Evolutionary conservation across 2,888 invertebrate genomes (phyloP).

Genomic region (Epirrita christyi): DNA sequence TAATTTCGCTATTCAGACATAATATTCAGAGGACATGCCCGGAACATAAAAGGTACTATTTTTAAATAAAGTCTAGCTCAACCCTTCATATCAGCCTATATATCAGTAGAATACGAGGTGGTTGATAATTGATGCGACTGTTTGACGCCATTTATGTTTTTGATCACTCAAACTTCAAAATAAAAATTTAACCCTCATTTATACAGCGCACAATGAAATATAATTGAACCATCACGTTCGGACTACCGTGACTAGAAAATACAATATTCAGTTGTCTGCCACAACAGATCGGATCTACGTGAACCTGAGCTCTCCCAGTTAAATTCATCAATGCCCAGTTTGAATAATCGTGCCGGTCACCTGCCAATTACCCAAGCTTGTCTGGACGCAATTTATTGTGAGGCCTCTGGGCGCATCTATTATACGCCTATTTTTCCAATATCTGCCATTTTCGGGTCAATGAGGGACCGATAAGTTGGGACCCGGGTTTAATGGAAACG

Average conservation of each 20-base stretch:
- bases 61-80: no score
- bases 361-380: constrained; percentile 59
- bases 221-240: background rate
- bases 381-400: constrained; percentile 57
- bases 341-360: constrained; percentile 62
- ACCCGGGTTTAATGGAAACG: constrained; percentile 20
- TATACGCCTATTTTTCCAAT: constrained; percentile 56
- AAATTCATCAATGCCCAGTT: constrained; percentile 61
- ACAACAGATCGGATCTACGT: constrained; percentile 28
- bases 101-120: no score
- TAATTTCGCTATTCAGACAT: no score
- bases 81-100: no score
- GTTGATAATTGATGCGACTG: no score
- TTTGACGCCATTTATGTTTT: no score
- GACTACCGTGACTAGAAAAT: constrained; percentile 12
- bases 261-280: constrained; percentile 26
- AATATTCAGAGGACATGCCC: no score
- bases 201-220: background rate
- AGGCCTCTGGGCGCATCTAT: constrained; percentile 51
- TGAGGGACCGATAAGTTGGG: constrained; percentile 29
- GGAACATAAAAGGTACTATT: no score
- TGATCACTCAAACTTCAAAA: no score
- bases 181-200: background rate
- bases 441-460: constrained; percentile 20
- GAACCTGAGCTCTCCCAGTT: constrained; percentile 41